Evolutionary conservation across 2,888 invertebrate genomes (phyloP), one percentile per base, ranked within the genome.

Genomic region (Hipparchia sbordonii): DNA sequence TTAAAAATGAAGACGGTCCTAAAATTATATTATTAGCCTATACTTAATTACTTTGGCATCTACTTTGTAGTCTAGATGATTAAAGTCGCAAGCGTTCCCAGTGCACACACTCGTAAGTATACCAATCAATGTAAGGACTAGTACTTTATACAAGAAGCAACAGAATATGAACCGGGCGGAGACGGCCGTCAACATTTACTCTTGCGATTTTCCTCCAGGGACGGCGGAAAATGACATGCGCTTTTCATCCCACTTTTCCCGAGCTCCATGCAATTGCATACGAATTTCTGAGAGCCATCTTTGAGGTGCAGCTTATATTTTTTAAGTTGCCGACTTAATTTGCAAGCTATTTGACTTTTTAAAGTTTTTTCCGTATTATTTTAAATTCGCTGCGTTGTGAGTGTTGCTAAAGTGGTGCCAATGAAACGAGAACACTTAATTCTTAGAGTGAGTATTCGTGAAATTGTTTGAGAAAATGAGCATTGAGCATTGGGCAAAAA

Each of bases 131-230:
- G 33, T 52, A 65, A 51, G 12, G 52, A 12, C 23, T 65, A 39
- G 39, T 39, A 39, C 39, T 39, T 39, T 39, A 39, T 72, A 75
- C 72, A 74, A 72, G 69, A 73, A 70, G 67, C 62, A 65, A 65
- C 67, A 39, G 73, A 72, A 67, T 74, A 72, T 72, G 73, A 76
- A 70, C 84, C 81, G 80, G 79, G 79, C 79, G 79, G 79, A 88
- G 88, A 82, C 84, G 85, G 86, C 12, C 54, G 91, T 89, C 89
- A 91, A 90, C 90, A 91, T 91, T 92, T 90, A 86, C 90, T 84
- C 82, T 81, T 82, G 84, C 83, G 87, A 89, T 89, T 89, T 84
- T 84, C 87, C 85, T 77, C 79, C 83, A 82, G 87, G 84, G 85
- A 78, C 81, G 82, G 83, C 79, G 84, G 84, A 81, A 89, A 90